These are phyloP conservation scores for Conops quadrifasciatus DNA, from an alignment of 2,888 invertebrate species.

Conservation along the genomic window DNA sequence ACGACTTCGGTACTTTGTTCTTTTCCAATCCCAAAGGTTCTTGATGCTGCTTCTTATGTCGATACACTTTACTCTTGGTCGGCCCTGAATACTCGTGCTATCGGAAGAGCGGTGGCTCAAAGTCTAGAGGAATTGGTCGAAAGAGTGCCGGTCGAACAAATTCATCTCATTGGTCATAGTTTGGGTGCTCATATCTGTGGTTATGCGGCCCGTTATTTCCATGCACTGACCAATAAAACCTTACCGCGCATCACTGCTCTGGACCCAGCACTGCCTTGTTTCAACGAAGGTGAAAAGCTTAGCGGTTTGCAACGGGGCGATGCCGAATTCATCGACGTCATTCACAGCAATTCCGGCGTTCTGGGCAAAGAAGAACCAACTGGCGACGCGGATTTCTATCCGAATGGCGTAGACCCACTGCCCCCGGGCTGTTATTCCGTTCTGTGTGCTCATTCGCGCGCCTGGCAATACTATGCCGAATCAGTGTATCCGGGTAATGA, in stretches of 20 bases:
- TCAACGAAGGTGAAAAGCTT: conserved; percentile 49
- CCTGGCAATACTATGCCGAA: conserved; percentile 60
- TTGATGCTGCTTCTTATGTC: not conserved
- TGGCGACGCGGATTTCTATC: conserved; percentile 62
- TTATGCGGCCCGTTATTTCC: conserved; percentile 54
- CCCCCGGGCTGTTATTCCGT: conserved; percentile 58
- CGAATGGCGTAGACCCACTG: conserved; percentile 53
- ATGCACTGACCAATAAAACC: conserved; percentile 54
- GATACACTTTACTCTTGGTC: not conserved
- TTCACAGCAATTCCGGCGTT: conserved; percentile 58
- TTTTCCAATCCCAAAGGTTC: not conserved
- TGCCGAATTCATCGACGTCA: conserved; percentile 61
- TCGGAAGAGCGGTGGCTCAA: conserved; percentile 51
- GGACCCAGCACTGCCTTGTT: conserved; percentile 54
- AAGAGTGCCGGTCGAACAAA: conserved; percentile 51
- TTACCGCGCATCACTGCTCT: conserved; percentile 61
- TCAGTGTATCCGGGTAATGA: conserved; percentile 59
- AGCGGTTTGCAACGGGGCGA: conserved; percentile 57
- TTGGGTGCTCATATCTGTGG: conserved; percentile 60
- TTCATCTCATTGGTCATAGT: conserved; percentile 60
- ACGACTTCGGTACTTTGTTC: too few relatives aligned
- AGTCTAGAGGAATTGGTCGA: conserved; percentile 49
- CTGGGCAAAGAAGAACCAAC: conserved; percentile 51
- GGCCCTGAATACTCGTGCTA: not conserved
- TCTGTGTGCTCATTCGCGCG: conserved; percentile 55